Conservation (phyloP, 2,888 invertebrate species). For the Alcis repandata region DNA sequence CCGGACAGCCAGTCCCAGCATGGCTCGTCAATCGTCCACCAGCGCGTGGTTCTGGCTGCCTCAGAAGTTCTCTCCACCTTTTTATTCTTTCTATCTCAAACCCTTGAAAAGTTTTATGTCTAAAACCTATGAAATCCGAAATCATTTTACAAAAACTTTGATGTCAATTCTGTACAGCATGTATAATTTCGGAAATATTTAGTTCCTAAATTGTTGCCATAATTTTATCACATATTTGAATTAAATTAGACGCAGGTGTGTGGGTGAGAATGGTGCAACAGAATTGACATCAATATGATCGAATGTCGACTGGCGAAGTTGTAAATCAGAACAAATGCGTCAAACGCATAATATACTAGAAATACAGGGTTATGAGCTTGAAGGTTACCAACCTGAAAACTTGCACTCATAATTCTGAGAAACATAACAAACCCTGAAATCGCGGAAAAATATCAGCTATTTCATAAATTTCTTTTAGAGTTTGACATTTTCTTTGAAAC, state of each 20-base stretch:
- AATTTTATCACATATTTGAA: neutral
- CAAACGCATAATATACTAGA: constrained; percentile 43
- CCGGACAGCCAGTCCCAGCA: no score
- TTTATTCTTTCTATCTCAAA: neutral
- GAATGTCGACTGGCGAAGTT: constrained; percentile 24
- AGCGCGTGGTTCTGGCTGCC: neutral
- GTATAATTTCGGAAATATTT: neutral
- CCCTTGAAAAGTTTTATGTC: no score
- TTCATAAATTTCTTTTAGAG: no score
- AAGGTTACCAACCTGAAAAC: no score
- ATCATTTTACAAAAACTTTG: neutral
- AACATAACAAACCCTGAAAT: no score
- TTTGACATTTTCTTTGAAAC: no score
- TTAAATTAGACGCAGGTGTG: neutral
- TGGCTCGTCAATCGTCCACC: neutral
- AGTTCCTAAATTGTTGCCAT: neutral
- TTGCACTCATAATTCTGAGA: no score
- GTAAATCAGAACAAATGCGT: constrained; percentile 40
- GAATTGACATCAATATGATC: neutral
- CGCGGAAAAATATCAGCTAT: no score
- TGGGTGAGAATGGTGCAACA: neutral
- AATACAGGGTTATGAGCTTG: neutral
- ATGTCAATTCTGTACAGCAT: constrained; percentile 7
- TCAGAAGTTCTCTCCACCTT: neutral
- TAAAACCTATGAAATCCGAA: neutral